Base-by-base conservation (phyloP, 2,797 vertebrate genomes). In the Nannoperca australis region DNA sequence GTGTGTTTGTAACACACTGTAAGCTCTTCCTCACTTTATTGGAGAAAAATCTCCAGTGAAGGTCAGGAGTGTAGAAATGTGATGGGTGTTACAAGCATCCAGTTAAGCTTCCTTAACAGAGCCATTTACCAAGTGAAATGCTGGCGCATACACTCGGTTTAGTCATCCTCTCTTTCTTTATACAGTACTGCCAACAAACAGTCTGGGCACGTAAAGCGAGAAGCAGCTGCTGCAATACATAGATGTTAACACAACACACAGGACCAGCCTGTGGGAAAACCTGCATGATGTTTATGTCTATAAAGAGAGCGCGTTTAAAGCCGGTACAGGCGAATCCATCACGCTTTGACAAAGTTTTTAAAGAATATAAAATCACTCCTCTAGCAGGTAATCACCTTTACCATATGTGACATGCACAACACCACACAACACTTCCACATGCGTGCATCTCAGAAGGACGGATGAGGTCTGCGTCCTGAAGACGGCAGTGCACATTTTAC, bases 401-500 rank as follows among this genome's bases (percentile, higher is more conserved):
- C 9, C 24, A 30, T 60, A 73, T 56, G 2, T 61, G 73, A 84
- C 70, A 82, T 1, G 18, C 70, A 30, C 59, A 66, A 73, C 13
- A 60, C 49, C 42, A 42, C 51, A 45, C 40, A 32, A 60, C 34
- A 38, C 75, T 40, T 61, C 20, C 42, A 79, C 17, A 51, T 14
- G 51, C 75, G 32, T 20, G 64, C 63, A 64, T 42, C 51, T 63
- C 59, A 20, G 67, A 42, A 51, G 75, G 70, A 59, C 18, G 45
- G 81, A 83, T 27, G 77, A 59, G 69, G 62, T 47, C 63, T 74
- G 81, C 76, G 83, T 81, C 59, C 76, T 73, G 85, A 83, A 89
- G 80, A 82, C 81, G 61, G 78, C 71, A 15, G 82, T 53, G 90
- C 88, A 58, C 86, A 70, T 82, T 92, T 93, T 91, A 92, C 92